phyloP scores from a whole-genome alignment of 2,797 vertebrate genomes.

The Taenioides sp. region DNA sequence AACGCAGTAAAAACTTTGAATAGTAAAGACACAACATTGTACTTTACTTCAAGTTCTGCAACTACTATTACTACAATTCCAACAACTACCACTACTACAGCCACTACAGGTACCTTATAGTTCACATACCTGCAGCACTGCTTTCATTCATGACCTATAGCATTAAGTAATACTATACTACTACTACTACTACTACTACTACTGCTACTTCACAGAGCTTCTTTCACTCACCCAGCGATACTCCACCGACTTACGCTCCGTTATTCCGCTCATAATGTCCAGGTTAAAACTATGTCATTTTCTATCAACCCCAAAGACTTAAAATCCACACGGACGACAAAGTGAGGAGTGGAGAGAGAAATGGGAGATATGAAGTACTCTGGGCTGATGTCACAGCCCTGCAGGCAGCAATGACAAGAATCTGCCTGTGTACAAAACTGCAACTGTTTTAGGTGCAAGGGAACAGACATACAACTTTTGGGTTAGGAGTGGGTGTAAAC shows the following conservation, averaged over 20 bases:
- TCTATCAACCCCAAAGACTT: background rate
- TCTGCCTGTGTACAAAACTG: conserved; percentile 26
- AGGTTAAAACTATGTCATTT: conserved; percentile 6
- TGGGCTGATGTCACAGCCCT: conserved; percentile 37
- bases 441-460: conserved; percentile 19
- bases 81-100: background rate
- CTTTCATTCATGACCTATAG: background rate
- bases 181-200: background rate
- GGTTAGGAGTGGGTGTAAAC: background rate
- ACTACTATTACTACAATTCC: background rate
- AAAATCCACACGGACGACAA: background rate
- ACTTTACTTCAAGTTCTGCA: background rate
- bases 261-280: conserved; percentile 21
- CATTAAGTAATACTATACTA: background rate
- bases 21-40: no score
- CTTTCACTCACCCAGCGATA: conserved; percentile 34
- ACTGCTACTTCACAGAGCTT: background rate
- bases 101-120: no score
- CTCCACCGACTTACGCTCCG: conserved; percentile 17
- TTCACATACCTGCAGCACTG: background rate
- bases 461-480: background rate
- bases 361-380: conserved; percentile 36
- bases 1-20: no score
- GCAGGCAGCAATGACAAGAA: conserved; percentile 61
- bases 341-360: conserved; percentile 6